Base-by-base conservation (phyloP, 2,797 vertebrate species). In the Sebastes nivosus region DNA sequence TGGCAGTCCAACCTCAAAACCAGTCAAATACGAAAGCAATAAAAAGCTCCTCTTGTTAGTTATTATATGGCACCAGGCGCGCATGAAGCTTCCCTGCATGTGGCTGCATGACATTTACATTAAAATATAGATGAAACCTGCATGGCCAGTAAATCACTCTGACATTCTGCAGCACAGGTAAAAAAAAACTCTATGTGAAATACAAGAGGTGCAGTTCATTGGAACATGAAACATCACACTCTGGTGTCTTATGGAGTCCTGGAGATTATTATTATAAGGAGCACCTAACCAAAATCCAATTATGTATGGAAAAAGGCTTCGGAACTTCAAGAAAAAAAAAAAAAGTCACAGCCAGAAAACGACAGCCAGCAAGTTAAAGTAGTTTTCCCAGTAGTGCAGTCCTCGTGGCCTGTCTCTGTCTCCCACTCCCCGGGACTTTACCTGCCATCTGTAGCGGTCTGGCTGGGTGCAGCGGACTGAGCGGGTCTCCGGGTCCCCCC, bases 371-470 rank as follows among this genome's bases (percentile, higher is more conserved):
- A 32, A 11, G 7, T 32, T 34, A 50, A 46, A 64, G 32, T 6
- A 36, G 14, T 12, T 32, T 14, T 46, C 13, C 30, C 69, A 60
- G 55, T 6, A 32, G 27, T 25, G 13, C 3, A 30, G 32, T 75
- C 60, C 65, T 54, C 22, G 0, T 1, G 34, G 6, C 13, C 52
- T 5, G 38, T 20, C 18, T 24, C 52, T 5, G 38, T 20, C 18
- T 24, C 67, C 67, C 42, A 13, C 30, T 36, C 46, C 68, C 75
- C 63, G 71, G 75, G 79, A 82, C 82, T 89, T 94, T 97, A 99
- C 98, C 98, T 97, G 98, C 97, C 98, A 99, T 98, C 95, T 99
- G 98, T 92, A 98, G 96, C 65, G 97, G 97, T 90, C 97, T 93
- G 60, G 97, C 95, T 0, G 97, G 97, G 85, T 99, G 98, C 81